Base-by-base conservation (phyloP, 2,797 vertebrate genomes). In the Anableps anableps region DNA sequence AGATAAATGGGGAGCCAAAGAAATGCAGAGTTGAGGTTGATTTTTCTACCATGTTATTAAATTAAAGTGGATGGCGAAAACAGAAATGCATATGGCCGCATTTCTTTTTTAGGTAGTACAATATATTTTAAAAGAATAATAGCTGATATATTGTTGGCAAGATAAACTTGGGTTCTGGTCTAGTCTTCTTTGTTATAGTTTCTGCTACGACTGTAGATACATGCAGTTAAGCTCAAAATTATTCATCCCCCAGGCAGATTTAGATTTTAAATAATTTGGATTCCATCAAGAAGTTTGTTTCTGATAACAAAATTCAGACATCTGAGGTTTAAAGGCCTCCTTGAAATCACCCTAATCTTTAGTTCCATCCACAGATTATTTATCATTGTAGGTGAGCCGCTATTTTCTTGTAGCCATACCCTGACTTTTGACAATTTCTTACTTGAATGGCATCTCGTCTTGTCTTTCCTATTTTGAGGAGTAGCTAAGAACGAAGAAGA, bases 1-100 rank as follows among this genome's bases (percentile, higher is more conserved):
- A 87, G 84, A 74, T 88, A 79, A 82, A 82, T 60, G 74, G 64
- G 77, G 17, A 77, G 55, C 38, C 72, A 77, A 43, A 68, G 71
- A 88, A 85, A 86, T 29, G 43, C 47, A 72, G 58, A 23, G 11
- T 45, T 47, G 19, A 31, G 74, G 77, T 82, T 75, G 83, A 29
- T 79, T 85, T 84, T 84, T 80, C 36, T 68, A 72, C 48, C 43
- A 13, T 72, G 68, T 62, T 55, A 16, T 38, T 74, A 38, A 17
- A 34, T 62, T 34, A 55, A 26, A 41, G 34, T 38, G 5, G 58
- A 76, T 48, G 9, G 53, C 45, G 41, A 3, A 75, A 8, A 50
- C 47, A 72, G 14, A 50, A 34, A 47, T 14, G 23, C 16, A 68
- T 41, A 29, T 4, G 50, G 6, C 9, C 17, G 1, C 17, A 14